Conservation (phyloP, 2,113 vertebrate genomes). For the Gasterosteus nipponicus region DNA sequence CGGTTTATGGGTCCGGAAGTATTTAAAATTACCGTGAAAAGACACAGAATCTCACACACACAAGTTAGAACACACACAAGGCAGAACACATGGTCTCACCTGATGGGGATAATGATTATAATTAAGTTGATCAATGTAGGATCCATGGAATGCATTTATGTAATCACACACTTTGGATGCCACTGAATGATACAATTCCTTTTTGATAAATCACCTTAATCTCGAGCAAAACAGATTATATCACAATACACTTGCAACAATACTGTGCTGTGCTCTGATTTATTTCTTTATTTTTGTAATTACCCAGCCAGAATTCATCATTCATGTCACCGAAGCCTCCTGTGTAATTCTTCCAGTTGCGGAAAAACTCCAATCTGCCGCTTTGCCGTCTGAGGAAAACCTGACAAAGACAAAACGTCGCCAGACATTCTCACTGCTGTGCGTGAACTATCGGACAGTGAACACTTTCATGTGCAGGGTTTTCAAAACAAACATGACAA, state of each 20-base stretch:
- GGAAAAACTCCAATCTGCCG: constrained; percentile 92
- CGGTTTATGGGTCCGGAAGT: neutral
- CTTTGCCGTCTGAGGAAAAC: constrained; percentile 94
- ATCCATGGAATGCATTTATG: neutral
- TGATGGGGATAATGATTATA: neutral
- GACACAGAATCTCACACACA: neutral
- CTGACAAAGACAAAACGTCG: constrained; percentile 63
- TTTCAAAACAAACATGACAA: neutral
- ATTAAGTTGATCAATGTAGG: neutral
- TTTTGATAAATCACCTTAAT: neutral
- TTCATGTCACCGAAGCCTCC: constrained; percentile 91
- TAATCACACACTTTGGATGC: neutral
- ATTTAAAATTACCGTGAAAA: neutral
- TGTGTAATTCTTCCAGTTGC: constrained; percentile 93
- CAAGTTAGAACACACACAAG: neutral
- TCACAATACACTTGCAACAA: neutral
- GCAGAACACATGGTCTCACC: neutral
- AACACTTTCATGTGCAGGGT: neutral
- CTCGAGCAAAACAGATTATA: neutral
- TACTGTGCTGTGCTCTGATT: neutral
- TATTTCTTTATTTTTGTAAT: neutral
- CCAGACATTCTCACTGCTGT: neutral
- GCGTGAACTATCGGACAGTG: neutral
- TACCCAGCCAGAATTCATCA: constrained; percentile 98
- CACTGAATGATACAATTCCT: neutral